Conservation (phyloP, 2,113 vertebrate species). For the Egretta garzetta region DNA sequence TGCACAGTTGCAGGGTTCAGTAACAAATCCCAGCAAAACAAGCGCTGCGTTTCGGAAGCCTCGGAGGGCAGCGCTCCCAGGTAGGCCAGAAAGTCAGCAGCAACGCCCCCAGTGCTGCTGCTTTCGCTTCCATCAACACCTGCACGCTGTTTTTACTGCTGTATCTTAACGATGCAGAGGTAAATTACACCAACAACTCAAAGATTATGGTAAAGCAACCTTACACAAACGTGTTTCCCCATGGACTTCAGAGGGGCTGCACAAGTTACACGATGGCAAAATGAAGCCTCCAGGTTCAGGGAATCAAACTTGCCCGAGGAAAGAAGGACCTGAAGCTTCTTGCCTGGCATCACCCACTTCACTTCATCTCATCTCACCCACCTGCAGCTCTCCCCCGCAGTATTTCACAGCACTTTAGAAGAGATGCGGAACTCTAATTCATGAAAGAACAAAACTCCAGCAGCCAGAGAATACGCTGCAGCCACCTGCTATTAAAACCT, state of each 20-base stretch:
- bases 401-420: background rate
- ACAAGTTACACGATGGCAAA: background rate
- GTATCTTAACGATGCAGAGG: fast-evolving
- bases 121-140: background rate
- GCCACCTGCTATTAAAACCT: background rate
- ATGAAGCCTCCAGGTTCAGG: background rate
- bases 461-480: background rate
- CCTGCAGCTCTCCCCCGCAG: background rate
- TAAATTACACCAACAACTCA: background rate
- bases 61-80: fast-evolving
- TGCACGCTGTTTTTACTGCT: background rate
- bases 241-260: background rate
- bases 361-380: background rate
- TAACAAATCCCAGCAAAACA: background rate
- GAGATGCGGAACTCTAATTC: background rate
- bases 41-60: background rate
- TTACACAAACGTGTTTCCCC: background rate
- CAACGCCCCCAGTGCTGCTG: background rate
- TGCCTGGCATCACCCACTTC: background rate
- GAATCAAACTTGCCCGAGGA: background rate
- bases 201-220: background rate
- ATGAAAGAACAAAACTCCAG: background rate
- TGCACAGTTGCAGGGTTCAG: background rate
- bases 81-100: background rate
- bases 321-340: background rate